Conservation (phyloP, 2,888 invertebrate genomes). For the Erebia palarica region DNA sequence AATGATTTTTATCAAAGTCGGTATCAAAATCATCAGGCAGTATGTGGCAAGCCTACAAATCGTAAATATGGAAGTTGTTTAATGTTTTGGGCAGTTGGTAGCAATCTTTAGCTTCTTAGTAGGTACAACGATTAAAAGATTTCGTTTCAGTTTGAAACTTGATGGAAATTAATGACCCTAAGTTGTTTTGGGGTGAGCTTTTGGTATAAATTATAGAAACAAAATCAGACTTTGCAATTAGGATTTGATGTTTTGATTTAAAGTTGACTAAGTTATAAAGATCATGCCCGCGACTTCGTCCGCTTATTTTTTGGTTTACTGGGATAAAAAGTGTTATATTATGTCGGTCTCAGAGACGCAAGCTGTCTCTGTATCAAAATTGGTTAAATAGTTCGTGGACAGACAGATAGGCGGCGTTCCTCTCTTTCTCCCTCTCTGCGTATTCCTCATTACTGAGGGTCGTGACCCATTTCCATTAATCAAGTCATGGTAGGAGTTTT, state of each 20-base stretch:
- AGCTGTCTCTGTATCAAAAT: too few species aligned
- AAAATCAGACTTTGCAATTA: background rate
- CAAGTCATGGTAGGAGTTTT: too few species aligned
- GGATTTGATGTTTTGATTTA: background rate
- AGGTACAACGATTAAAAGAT: conserved; percentile 32
- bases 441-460: too few species aligned
- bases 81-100: conserved; percentile 26
- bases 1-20: background rate
- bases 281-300: too few species aligned
- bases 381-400: too few species aligned
- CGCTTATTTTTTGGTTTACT: background rate
- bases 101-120: conserved; percentile 22
- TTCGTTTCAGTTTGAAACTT: conserved; percentile 36
- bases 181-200: conserved; percentile 6
- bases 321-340: background rate
- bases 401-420: too few species aligned
- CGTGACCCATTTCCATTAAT: too few species aligned
- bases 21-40: background rate
- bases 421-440: too few species aligned
- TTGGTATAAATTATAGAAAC: background rate
- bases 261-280: background rate
- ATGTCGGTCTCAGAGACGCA: too few species aligned
- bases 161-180: conserved; percentile 27
- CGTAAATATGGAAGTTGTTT: conserved; percentile 23
- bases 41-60: background rate